phyloP scores from a whole-genome alignment of 2,888 invertebrate species.

The Cinara cedri region DNA sequence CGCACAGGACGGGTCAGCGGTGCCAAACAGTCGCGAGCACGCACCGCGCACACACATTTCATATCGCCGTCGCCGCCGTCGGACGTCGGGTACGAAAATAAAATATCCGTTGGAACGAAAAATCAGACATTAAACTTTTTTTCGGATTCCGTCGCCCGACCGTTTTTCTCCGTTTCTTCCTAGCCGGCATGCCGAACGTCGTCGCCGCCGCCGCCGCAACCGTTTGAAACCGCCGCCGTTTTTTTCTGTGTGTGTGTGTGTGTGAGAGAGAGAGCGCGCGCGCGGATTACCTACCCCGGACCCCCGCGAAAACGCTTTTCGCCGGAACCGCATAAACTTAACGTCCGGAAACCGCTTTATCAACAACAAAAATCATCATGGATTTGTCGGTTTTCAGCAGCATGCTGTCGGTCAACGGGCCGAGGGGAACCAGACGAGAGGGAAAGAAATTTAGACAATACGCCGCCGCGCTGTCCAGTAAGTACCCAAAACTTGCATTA shows the following conservation, averaged over 20 bases:
- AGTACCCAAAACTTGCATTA: constrained; percentile 44
- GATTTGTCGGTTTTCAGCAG: constrained; percentile 59
- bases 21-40: constrained; percentile 39
- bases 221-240: not conserved
- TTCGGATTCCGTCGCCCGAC: not conserved
- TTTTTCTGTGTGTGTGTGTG: too few species aligned
- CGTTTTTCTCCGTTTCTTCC: not conserved
- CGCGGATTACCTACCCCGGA: not conserved
- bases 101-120: not conserved
- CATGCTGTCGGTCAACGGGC: constrained; percentile 59
- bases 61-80: not conserved
- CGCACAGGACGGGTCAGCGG: constrained; percentile 40
- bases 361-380: constrained; percentile 43
- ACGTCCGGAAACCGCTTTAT: too few species aligned
- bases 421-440: constrained; percentile 58
- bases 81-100: not conserved
- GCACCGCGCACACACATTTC: constrained; percentile 26
- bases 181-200: not conserved
- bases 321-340: too few species aligned
- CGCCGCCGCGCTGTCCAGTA: constrained; percentile 59
- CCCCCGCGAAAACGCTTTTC: too few species aligned
- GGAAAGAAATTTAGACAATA: constrained; percentile 59
- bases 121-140: not conserved
- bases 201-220: not conserved
- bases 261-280: too few species aligned